Conservation (phyloP, 1,140 invertebrate genomes). For the Orius laevigatus region DNA sequence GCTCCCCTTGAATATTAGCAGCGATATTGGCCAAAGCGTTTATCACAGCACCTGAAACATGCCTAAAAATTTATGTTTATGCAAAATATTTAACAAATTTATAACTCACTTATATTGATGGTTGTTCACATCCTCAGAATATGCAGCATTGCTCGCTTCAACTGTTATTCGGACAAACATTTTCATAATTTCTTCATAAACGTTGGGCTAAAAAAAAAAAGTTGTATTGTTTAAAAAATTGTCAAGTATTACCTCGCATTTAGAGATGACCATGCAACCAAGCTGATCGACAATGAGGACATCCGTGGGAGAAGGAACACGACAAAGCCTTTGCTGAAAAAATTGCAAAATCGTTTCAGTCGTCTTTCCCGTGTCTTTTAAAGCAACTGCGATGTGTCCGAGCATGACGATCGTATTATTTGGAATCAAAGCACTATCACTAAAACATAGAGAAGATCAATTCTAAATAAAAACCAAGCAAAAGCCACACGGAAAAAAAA, state of each 20-base stretch:
- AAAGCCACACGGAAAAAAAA: not conserved
- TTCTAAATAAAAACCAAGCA: not conserved
- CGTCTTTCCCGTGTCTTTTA: constrained; percentile 82
- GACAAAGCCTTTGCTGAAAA: constrained; percentile 90
- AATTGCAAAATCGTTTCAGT: constrained; percentile 93
- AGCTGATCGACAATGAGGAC: constrained; percentile 91
- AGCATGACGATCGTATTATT: constrained; percentile 94
- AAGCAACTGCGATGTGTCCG: constrained; percentile 86
- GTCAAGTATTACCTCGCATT: constrained; percentile 51
- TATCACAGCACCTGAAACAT: constrained; percentile 87
- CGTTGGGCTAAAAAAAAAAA: constrained; percentile 32
- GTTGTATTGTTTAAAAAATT: too few relatives aligned
- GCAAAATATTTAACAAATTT: not conserved
- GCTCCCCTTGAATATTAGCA: constrained; percentile 75
- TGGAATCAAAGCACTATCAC: constrained; percentile 76
- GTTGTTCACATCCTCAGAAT: constrained; percentile 55
- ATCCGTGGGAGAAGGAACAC: constrained; percentile 70
- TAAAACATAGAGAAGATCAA: constrained; percentile 28
- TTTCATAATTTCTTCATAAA: constrained; percentile 92
- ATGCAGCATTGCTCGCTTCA: constrained; percentile 79
- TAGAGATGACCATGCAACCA: constrained; percentile 91
- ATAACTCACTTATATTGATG: constrained; percentile 43
- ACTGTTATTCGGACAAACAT: constrained; percentile 94
- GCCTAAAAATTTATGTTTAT: constrained; percentile 32
- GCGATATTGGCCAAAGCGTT: constrained; percentile 90